Conservation (phyloP, 2,797 vertebrate genomes). For the Etheostoma perlongum region DNA sequence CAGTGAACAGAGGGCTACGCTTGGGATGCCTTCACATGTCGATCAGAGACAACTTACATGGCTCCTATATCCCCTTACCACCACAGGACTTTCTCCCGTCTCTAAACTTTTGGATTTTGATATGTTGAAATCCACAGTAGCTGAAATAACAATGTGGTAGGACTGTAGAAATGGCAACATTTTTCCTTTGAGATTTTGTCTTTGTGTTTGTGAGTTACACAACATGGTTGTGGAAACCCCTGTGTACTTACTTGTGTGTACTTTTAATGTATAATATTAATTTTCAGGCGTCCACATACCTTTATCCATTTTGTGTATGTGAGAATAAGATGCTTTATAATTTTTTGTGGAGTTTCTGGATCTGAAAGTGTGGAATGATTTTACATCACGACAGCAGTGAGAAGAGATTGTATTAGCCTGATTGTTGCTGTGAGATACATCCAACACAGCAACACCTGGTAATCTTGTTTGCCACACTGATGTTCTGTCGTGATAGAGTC, state of each 20-base stretch:
- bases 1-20: slow-evolving; percentile 45
- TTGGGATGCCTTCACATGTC: slow-evolving; percentile 67
- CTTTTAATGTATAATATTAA: not conserved
- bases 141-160: slow-evolving; percentile 30
- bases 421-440: not conserved
- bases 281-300: not conserved
- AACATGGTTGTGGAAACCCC: not conserved
- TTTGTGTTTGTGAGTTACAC: slow-evolving; percentile 9
- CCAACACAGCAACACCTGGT: not conserved
- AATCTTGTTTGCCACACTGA: slow-evolving; percentile 10
- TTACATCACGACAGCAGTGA: not conserved
- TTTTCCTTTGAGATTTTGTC: slow-evolving; percentile 7
- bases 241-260: not conserved
- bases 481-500: slow-evolving; percentile 27
- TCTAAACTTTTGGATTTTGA: slow-evolving; percentile 63
- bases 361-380: not conserved
- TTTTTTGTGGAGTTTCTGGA: not conserved
- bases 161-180: slow-evolving; percentile 18
- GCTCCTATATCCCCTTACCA: slow-evolving; percentile 51
- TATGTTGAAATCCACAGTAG: slow-evolving; percentile 50
- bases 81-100: slow-evolving; percentile 33
- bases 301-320: not conserved
- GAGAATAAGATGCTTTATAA: not conserved
- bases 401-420: not conserved
- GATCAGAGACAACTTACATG: slow-evolving; percentile 65